Percentiles rank a stretch among this genome's conserved stretches.
Conservation (phyloP, 2,797 vertebrate genomes). For the Rhabdophis nuchalis region DNA sequence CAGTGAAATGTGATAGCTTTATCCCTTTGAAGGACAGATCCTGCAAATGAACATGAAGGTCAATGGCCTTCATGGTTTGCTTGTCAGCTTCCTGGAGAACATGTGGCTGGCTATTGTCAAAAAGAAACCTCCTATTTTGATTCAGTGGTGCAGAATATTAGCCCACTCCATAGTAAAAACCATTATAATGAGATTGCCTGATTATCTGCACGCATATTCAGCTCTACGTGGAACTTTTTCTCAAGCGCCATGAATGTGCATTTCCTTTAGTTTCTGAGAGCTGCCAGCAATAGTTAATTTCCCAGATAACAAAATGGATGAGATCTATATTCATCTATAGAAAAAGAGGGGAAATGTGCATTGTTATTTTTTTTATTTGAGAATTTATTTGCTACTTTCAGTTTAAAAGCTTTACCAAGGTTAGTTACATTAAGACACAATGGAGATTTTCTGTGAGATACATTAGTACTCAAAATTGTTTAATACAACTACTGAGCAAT, state of each 20-base stretch:
- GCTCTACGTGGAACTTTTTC: neutral
- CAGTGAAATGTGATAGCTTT: neutral
- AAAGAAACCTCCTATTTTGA: neutral
- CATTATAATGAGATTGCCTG: neutral
- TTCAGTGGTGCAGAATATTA: neutral
- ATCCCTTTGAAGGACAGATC: neutral
- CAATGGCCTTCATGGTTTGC: neutral
- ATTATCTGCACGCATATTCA: neutral
- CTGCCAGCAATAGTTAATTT: neutral
- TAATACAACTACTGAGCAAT: neutral
- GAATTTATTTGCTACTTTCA: neutral
- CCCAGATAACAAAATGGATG: neutral
- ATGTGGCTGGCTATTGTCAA: neutral
- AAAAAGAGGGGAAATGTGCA: neutral
- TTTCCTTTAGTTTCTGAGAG: neutral
- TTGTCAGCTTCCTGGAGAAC: neutral
- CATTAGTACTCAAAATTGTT: neutral
- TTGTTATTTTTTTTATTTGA: neutral
- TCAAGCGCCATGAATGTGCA: neutral
- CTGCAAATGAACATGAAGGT: neutral
- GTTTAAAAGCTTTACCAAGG: neutral
- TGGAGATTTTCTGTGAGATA: neutral
- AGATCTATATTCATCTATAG: neutral
- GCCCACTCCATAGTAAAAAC: neutral
- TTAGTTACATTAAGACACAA: neutral